Base-by-base conservation (phyloP, 2,888 invertebrate species). In the Archaeoteleia sp. region DNA sequence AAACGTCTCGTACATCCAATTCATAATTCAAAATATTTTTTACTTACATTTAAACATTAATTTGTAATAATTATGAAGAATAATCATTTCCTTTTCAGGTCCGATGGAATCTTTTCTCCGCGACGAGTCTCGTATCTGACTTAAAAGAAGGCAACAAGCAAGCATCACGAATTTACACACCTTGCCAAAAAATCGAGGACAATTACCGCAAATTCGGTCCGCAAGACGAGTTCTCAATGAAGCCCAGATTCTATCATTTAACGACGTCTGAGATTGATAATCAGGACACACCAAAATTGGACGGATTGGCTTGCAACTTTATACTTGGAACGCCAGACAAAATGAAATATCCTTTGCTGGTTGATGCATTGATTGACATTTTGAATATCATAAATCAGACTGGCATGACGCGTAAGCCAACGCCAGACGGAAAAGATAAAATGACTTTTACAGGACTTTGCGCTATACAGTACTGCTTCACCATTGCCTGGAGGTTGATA, bases 251-350 rank as follows among this genome's bases (percentile, higher is more conserved):
- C 86, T 98, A 97, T 84, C 93, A 95, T 13, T 87, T 98, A 15
- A 93, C 95, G 7, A 91, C 91, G 49, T 87, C 93, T 3, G 96
- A 96, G 77, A 87, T 89, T 61, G 91, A 89, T 81, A 89, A 90
- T 72, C 88, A 92, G 86, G 96, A 96, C 77, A 92, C 94, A 35
- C 97, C 97, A 0, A 97, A 97, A 85, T 88, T 97, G 57, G 97
- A 98, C 86, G 95, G 95, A 1, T 85, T 95, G 89, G 97, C 97
- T 1, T 95, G 95, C 86, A 97, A 96, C 87, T 97, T 97, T 82
- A 93, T 97, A 60, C 88, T 97, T 66, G 96, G 96, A 45, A 96
- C 95, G 1, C 93, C 95, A 0, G 97, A 97, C 82, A 95, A 95
- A 86, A 87, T 97, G 46, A 93, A 95, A 78, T 97, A 97, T 87